phyloP scores from a whole-genome alignment of 2,797 vertebrate species.

The Eulemur coronatus region DNA sequence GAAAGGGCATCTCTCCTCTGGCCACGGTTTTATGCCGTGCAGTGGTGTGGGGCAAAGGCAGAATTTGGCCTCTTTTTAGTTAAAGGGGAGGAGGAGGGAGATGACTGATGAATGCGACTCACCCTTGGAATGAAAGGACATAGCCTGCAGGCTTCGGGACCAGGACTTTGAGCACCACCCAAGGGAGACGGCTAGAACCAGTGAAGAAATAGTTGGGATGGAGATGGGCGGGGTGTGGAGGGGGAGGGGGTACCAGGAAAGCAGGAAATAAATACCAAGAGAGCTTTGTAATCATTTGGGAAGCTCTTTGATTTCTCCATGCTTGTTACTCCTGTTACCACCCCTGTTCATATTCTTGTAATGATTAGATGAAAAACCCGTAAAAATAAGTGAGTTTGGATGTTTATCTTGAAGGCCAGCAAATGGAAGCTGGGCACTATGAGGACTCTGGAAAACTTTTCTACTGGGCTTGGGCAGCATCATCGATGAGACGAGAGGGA shows the following conservation, averaged over 20 bases:
- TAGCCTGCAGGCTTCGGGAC: neutral
- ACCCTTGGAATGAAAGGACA: neutral
- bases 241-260: neutral
- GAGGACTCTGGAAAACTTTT: neutral
- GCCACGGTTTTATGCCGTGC: neutral
- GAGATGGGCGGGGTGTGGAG: neutral
- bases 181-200: neutral
- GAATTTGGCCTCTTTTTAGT: neutral
- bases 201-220: neutral
- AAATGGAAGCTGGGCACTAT: neutral
- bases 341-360: neutral
- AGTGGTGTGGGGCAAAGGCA: neutral
- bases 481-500: neutral
- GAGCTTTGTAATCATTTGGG: neutral
- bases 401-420: neutral
- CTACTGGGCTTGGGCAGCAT: neutral
- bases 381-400: neutral
- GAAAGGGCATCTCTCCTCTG: neutral
- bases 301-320: neutral
- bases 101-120: neutral
- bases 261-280: constrained; percentile 31
- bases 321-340: neutral
- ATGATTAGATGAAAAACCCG: neutral
- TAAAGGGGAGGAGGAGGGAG: neutral
- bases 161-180: neutral